Evolutionary conservation across 2,888 invertebrate species (phyloP).

Genomic region (Pyrrhia umbra): DNA sequence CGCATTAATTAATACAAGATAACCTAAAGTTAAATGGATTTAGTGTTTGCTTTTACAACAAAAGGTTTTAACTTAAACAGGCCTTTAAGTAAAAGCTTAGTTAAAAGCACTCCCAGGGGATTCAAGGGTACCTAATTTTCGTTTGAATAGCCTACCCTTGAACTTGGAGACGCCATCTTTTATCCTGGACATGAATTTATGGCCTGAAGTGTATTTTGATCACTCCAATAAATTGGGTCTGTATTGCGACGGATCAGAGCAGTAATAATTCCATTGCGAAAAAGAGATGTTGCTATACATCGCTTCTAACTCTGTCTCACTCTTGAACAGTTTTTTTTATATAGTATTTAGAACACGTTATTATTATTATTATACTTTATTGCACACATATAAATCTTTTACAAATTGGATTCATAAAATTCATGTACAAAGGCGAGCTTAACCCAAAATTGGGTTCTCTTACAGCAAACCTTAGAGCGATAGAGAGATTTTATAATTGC

Average conservation of each 20-base stretch:
- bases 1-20: conserved; percentile 27
- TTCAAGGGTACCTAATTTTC: conserved; percentile 57
- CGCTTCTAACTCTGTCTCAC: no score
- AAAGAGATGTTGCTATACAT: no score
- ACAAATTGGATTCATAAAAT: no score
- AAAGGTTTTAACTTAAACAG: conserved; percentile 42
- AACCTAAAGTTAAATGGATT: conserved; percentile 41
- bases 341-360: no score
- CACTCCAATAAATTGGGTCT: conserved; percentile 26
- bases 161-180: conserved; percentile 49
- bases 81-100: conserved; percentile 50
- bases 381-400: no score
- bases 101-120: conserved; percentile 54
- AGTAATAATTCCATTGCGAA: no score
- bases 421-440: no score
- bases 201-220: conserved; percentile 17
- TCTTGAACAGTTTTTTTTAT: no score
- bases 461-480: no score
- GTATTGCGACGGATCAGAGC: not conserved
- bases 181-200: conserved; percentile 44
- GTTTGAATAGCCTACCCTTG: conserved; percentile 39
- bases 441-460: no score
- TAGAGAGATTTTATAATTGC: no score
- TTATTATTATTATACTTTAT: no score
- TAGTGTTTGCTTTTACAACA: conserved; percentile 45